Conservation (phyloP, 2,113 vertebrate genomes). For the Percopsis transmontana region DNA sequence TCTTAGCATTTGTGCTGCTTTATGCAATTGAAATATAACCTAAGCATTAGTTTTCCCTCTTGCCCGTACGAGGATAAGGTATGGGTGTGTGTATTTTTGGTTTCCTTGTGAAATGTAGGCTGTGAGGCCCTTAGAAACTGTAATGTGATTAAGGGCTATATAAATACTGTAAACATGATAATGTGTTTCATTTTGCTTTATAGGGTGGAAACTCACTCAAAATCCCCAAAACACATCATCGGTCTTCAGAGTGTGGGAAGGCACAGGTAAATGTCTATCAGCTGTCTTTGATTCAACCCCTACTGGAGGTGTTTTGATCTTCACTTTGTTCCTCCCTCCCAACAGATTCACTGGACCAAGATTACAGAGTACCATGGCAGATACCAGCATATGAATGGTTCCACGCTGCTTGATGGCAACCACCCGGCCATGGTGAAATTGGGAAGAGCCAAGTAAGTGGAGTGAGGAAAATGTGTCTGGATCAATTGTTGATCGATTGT, state of each 20-base stretch:
- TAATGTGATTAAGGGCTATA: neutral
- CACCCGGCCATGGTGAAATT: neutral
- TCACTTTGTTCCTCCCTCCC: neutral
- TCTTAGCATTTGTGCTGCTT: too few species aligned
- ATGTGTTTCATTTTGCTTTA: conserved; percentile 45
- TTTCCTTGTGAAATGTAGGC: neutral
- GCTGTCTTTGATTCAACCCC: neutral
- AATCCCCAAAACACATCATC: conserved; percentile 53
- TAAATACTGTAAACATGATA: conserved; percentile 1
- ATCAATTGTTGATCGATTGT: too few species aligned
- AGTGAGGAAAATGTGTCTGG: neutral
- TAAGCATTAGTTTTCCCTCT: too few species aligned
- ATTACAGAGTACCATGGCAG: conserved; percentile 45
- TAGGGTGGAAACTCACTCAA: conserved; percentile 68
- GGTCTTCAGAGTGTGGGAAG: conserved; percentile 47
- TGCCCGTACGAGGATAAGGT: too few species aligned
- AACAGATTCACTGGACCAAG: conserved; percentile 71
- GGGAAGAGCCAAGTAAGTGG: conserved; percentile 51
- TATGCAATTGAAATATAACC: too few species aligned
- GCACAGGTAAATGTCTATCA: conserved; percentile 19
- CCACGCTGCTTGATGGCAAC: conserved; percentile 32
- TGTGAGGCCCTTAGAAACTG: neutral
- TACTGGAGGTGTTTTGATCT: neutral
- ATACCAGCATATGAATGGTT: conserved; percentile 44
- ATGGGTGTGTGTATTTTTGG: too few species aligned